Conservation (phyloP, 2,797 vertebrate genomes). For the Myripristis jacobus region DNA sequence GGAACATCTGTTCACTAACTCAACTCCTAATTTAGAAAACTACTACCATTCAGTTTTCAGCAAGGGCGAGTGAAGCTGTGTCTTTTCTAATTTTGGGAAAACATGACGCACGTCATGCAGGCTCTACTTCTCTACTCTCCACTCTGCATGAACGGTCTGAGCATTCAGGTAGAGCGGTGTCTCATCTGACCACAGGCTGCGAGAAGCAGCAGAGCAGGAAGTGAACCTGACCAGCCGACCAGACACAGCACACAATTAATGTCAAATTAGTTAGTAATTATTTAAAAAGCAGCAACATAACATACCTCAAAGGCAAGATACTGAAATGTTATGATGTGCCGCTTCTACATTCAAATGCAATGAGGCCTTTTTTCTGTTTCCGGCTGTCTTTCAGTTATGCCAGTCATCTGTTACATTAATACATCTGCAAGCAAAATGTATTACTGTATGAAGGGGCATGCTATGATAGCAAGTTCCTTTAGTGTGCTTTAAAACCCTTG, state of each 20-base stretch:
- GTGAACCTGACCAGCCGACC: constrained; percentile 53
- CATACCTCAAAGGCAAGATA: constrained; percentile 25
- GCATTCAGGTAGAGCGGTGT: constrained; percentile 48
- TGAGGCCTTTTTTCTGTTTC: background rate
- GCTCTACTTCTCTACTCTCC: background rate
- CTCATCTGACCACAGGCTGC: constrained; percentile 60
- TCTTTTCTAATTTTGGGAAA: constrained; percentile 51
- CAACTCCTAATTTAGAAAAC: constrained; percentile 75
- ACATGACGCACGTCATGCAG: constrained; percentile 4
- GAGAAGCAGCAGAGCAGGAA: constrained; percentile 64
- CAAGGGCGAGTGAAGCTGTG: constrained; percentile 56
- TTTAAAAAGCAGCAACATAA: constrained; percentile 41
- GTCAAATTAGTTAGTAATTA: constrained; percentile 40
- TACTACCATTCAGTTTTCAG: constrained; percentile 61
- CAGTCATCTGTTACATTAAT: background rate
- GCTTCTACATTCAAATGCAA: constrained; percentile 34
- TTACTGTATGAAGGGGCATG: background rate
- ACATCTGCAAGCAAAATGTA: constrained; percentile 6
- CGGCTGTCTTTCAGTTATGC: constrained; percentile 4
- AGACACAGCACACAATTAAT: constrained; percentile 58
- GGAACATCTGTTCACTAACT: constrained; percentile 81
- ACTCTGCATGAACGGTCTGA: constrained; percentile 32
- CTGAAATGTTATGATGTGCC: constrained; percentile 7
- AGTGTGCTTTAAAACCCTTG: background rate
- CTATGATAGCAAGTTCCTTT: background rate